Evolutionary conservation across 1,140 invertebrate genomes (phyloP), one percentile per base, ranked within the genome.

Genomic region (Brachionus rubens): DNA sequence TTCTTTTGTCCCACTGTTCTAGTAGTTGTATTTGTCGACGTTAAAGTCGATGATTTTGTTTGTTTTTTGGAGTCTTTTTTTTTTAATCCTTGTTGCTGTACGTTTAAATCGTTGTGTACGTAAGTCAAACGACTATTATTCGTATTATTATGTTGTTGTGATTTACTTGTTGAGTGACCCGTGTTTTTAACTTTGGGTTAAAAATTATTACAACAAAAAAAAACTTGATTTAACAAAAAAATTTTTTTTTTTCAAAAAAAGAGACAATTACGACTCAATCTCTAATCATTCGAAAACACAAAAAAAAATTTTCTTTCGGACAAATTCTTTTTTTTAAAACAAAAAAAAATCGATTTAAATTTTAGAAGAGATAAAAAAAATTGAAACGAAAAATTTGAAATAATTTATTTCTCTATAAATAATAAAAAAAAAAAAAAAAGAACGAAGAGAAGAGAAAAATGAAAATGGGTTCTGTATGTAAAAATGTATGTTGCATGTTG

Each of bases 131-230:
- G n/a, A 12, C n/a, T 56, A 33, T 33, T 72, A 19, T 4, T 30
- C 7, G 28, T 48, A n/a, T n/a, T n/a, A n/a, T 54, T 1, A 28
- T 50, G 10, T 50, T 21, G 19, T 43, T 65, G 33, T 41, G 68
- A 72, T 54, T 72, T 72, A 41, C 68, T 72, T n/a, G 4, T 24
- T 72, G 68, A 72, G 68, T 72, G 68, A 48, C 68, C 68, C 68
- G 68, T 72, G 68, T 48, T 72, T 72, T 50, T 54, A 72, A 48
- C 68, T 72, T 70, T 70, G 52, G 33, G 24, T 54, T 36, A 33
- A 36, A 28, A 59, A 59, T 36, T 59, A 10, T 54, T 54, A 54
- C 33, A n/a, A 24, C 54, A 59, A 59, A 59, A 59, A 19, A 36
- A 36, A 59, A 33, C 36, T 59, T 41, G 19, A 33, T 59, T 59